These are phyloP conservation scores for Drosophila chauvacae DNA, from an alignment of 1,140 invertebrate genomes.

Conservation along the genomic window DNA sequence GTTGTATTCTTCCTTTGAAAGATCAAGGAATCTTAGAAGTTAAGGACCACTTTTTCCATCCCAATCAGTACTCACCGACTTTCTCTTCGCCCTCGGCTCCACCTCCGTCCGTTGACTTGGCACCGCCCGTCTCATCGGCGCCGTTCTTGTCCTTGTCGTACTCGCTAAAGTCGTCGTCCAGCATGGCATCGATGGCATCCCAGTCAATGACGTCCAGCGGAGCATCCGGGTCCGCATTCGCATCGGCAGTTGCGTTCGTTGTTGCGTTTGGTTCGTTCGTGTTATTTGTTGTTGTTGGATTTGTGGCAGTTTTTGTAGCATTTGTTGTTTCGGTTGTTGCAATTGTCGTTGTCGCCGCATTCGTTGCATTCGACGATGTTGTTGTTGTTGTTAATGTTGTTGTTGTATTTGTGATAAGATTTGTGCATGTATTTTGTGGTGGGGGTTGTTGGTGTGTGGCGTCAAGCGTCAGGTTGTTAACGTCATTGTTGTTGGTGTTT, in stretches of 20 bases:
- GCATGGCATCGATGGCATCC: slow-evolving; percentile 82
- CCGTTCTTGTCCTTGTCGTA: slow-evolving; percentile 85
- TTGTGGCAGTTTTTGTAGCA: slow-evolving; percentile 73
- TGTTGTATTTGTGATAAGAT: slow-evolving; percentile 70
- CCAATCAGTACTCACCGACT: slow-evolving; percentile 86
- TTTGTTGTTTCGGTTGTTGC: slow-evolving; percentile 62
- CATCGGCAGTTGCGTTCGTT: slow-evolving; percentile 54
- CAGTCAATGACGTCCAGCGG: slow-evolving; percentile 81
- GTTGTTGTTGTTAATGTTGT: slow-evolving; percentile 70
- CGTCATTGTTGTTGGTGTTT: slow-evolving; percentile 65
- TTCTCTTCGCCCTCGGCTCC: slow-evolving; percentile 89
- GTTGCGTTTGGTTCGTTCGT: slow-evolving; percentile 60
- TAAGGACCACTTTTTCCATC: background rate
- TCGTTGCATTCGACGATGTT: slow-evolving; percentile 78
- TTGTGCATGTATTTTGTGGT: slow-evolving; percentile 77
- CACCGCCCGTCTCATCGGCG: slow-evolving; percentile 85
- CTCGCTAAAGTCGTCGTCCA: slow-evolving; percentile 83
- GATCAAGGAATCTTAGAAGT: background rate
- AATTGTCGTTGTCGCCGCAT: slow-evolving; percentile 67
- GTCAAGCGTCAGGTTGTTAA: slow-evolving; percentile 74
- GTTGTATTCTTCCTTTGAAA: background rate
- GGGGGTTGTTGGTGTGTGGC: slow-evolving; percentile 53
- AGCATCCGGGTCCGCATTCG: slow-evolving; percentile 71
- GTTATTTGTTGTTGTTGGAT: slow-evolving; percentile 55
- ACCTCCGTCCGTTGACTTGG: slow-evolving; percentile 89